These are phyloP conservation scores for Triplophysa bombifrons DNA, from an alignment of 2,797 vertebrate genomes.

Conservation along the genomic window DNA sequence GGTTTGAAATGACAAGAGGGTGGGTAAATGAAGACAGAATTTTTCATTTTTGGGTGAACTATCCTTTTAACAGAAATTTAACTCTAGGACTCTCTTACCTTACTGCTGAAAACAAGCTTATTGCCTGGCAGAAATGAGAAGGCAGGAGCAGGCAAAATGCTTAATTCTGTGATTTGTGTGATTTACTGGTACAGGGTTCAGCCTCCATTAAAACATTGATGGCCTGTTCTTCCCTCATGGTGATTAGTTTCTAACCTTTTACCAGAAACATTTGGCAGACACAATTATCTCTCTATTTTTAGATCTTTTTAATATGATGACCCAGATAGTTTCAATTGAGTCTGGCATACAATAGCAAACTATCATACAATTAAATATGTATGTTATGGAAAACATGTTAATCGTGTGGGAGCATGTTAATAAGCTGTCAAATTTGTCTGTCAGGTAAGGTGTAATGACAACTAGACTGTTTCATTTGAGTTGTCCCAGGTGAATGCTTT, in stretches of 20 bases:
- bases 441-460: not conserved
- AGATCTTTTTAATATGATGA: not conserved
- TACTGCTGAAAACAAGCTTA: conserved; percentile 52
- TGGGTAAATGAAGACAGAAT: too few relatives aligned
- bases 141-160: conserved; percentile 34
- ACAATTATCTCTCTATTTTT: not conserved
- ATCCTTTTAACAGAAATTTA: conserved; percentile 24
- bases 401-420: too few relatives aligned
- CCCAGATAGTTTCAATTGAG: not conserved
- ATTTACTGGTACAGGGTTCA: conserved; percentile 58
- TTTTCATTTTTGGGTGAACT: too few relatives aligned
- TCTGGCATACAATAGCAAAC: not conserved
- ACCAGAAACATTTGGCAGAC: too few relatives aligned
- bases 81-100: conserved; percentile 61
- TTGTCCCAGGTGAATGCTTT: not conserved
- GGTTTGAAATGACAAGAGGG: too few relatives aligned
- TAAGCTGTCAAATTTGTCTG: too few relatives aligned
- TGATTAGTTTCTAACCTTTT: conserved; percentile 4
- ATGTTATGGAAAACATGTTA: too few relatives aligned
- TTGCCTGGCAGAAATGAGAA: conserved; percentile 46
- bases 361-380: too few relatives aligned
- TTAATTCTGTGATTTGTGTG: conserved; percentile 24
- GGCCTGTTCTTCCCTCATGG: not conserved
- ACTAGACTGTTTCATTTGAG: not conserved
- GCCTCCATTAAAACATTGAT: conserved; percentile 43